Base-by-base conservation (phyloP, 2,113 vertebrate genomes). In the Perca flavescens region DNA sequence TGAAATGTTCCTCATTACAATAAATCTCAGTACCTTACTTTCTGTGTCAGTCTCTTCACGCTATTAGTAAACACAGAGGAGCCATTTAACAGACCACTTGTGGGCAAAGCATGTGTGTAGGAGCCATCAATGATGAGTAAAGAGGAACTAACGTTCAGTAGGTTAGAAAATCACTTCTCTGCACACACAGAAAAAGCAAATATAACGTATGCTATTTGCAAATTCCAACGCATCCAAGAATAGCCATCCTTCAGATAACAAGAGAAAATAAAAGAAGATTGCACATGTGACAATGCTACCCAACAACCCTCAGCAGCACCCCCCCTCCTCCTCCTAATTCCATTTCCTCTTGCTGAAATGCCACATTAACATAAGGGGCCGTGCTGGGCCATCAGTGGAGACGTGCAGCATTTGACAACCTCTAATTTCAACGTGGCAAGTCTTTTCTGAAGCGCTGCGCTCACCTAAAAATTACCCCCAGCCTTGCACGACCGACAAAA, bases 321-420 rank as follows among this genome's bases (percentile, higher is more conserved):
- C 71, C 22, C 56, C 71, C 60, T 53, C 74, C 79, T 52, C 22
- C 62, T 65, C 40, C 83, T 40, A 78, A 86, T 90, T 91, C 85
- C 74, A 83, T 89, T 90, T 90, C 91, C 86, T 89, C 72, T 71
- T 61, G 69, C 88, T 81, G 74, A 95, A 95, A 96, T 94, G 95
- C 90, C 94, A 95, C 93, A 95, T 95, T 95, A 95, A 87, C 94
- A 95, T 95, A 95, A 91, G 87, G 84, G 89, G 90, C 84, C 67
- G 91, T 74, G 80, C 90, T 62, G 77, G 88, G 87, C 85, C 80
- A 91, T 95, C 90, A 88, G 67, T 71, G 70, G 77, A 92, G 91
- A 91, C 84, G 36, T 78, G 83, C 76, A 34, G 81, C 88, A 92
- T 93, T 93, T 94, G 93, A 95, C 93, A 95, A 93, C 93, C 91